Evolutionary conservation across 1,140 invertebrate genomes (phyloP), one percentile per base, ranked within the genome.

Genomic region (Micrasema longulum): DNA sequence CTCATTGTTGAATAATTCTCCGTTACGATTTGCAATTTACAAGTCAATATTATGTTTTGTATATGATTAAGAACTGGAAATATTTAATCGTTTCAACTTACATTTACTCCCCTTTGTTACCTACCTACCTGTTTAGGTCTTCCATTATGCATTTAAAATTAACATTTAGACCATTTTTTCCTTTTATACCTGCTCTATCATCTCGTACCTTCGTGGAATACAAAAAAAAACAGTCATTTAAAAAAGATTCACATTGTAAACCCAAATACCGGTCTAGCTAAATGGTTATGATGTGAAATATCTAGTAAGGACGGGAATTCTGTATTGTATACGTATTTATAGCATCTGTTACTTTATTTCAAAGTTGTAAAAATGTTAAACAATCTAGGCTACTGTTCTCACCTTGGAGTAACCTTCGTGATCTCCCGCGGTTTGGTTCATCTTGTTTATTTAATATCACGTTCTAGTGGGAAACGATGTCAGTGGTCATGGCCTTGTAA

Each of bases 181-280:
- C 23, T 52, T 23, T 31, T 55, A 55, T 55, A 55, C 52, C 52
- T 55, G 52, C 52, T 55, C 52, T n/a, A n/a, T 47, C 43, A 55
- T 55, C 52, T 10, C n/a, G 14, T 31, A 55, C 52, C 52, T 55
- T 31, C 26, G 23, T 5, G 52, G 52, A 14, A 36, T 16, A 10
- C 9, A 55, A 55, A 55, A 31, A 31, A n/a, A 7, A 2, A 2
- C 26, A 2, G 26, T 31, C 26, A 4, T 31, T 31, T 31, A 4
- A 14, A 26, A 55, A 55, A 26, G 26, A 55, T 23, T 31, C 52
- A 23, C 22, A 55, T 22, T 31, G 52, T 20, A 14, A 55, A 7
- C 26, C 7, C 7, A 31, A 31, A 31, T 31, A 55, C 52, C 52
- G 23, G 52, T 31, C 26, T 60, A 22, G 20, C 14, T 41, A 16